Conservation (phyloP, 2,113 vertebrate genomes). For the Hepsetus odoe region DNA sequence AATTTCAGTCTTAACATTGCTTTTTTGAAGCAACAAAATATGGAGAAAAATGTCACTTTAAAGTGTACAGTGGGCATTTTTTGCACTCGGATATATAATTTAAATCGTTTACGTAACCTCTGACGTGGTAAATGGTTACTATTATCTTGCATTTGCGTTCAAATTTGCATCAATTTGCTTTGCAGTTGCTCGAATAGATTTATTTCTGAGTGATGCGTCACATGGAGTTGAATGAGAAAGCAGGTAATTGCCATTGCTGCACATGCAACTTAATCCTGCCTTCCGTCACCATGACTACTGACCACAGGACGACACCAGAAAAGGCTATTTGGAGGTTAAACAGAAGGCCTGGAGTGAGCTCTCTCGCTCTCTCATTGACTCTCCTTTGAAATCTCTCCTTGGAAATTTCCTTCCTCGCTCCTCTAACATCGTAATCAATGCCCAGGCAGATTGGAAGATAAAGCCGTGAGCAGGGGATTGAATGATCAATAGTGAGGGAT, state of each 20-base stretch:
- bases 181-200: too few species aligned
- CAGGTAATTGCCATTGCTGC: neutral
- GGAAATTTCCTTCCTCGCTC: conserved; percentile 31
- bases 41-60: too few species aligned
- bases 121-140: too few species aligned
- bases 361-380: neutral
- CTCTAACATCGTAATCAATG: conserved; percentile 67
- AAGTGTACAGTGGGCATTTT: too few species aligned
- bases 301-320: neutral
- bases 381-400: neutral
- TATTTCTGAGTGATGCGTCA: neutral
- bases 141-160: too few species aligned
- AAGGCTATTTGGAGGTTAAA: neutral
- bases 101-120: too few species aligned
- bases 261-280: neutral
- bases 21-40: too few species aligned
- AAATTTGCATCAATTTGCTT: too few species aligned
- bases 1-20: too few species aligned
- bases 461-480: conserved; percentile 68
- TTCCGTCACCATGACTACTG: neutral
- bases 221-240: neutral
- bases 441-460: conserved; percentile 63
- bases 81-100: too few species aligned
- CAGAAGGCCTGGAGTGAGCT: neutral
- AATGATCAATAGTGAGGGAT: conserved; percentile 67